Percentiles rank a stretch among this genome's conserved stretches.
phyloP scores from a whole-genome alignment of 2,113 vertebrate genomes.

The Microtus pennsylvanicus region DNA sequence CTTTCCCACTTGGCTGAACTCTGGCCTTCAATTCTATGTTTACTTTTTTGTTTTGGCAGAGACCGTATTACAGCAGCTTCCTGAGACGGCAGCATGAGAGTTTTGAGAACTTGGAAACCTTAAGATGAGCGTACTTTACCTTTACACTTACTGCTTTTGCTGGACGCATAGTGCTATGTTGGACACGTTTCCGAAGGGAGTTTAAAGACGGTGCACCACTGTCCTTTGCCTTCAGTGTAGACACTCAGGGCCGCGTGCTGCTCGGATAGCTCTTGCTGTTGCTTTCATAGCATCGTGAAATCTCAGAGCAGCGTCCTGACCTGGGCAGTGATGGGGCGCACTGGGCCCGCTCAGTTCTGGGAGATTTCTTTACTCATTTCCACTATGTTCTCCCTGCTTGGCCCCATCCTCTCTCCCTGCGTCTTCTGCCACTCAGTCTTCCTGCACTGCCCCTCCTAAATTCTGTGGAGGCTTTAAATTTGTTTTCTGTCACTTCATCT shows the following conservation, averaged over 20 bases:
- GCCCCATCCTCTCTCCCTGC: not conserved
- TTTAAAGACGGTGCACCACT: not conserved
- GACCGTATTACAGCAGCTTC: not conserved
- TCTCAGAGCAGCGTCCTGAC: not conserved
- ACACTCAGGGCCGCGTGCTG: not conserved
- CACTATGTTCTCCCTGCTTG: not conserved
- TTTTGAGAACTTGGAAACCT: slow-evolving; percentile 23
- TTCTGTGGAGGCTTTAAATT: slow-evolving; percentile 1
- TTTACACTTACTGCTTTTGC: not conserved
- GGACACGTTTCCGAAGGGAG: not conserved
- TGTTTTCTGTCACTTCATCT: slow-evolving; percentile 2
- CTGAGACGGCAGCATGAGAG: not conserved
- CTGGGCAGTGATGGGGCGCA: not conserved
- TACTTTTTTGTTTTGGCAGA: slow-evolving; percentile 18
- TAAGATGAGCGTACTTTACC: not conserved
- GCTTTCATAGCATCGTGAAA: not conserved
- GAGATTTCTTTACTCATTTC: slow-evolving; percentile 17
- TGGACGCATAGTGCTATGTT: not conserved
- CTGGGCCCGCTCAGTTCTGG: not conserved
- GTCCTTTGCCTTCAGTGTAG: not conserved
- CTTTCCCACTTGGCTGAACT: not conserved
- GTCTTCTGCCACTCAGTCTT: not conserved
- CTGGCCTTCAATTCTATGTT: not conserved
- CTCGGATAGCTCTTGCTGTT: not conserved
- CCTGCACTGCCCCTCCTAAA: not conserved